phyloP scores from a whole-genome alignment of 2,113 vertebrate genomes.

The Oreochromis tanganicae region DNA sequence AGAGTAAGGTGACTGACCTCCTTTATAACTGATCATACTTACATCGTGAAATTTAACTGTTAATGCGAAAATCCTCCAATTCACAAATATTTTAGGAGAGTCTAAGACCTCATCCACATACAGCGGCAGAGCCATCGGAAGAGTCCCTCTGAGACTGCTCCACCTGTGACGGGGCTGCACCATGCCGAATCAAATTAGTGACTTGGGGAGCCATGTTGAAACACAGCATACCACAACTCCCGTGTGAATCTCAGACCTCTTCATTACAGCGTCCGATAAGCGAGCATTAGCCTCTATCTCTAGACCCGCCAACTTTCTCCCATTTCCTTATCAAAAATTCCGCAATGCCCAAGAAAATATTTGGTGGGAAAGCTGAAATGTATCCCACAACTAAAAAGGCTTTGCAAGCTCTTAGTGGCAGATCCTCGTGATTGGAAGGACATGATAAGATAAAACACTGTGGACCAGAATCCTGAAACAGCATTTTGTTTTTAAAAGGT shows the following conservation, averaged over 20 bases:
- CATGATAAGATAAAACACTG: background rate
- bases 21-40: background rate
- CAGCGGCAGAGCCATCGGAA: background rate
- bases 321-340: background rate
- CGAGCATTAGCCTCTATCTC: background rate
- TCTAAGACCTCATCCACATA: background rate
- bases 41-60: background rate
- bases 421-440: background rate
- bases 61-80: background rate
- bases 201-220: background rate
- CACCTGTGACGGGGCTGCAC: slow-evolving; percentile 23
- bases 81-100: background rate
- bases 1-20: background rate
- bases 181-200: background rate
- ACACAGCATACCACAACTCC: slow-evolving; percentile 21
- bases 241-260: slow-evolving; percentile 33
- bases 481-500: background rate
- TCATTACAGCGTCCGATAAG: slow-evolving; percentile 34
- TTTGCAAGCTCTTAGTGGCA: background rate
- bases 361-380: slow-evolving; percentile 26
- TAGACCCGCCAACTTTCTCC: background rate
- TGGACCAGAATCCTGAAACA: background rate
- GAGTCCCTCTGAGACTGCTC: background rate
- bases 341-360: background rate
- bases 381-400: background rate